Evolutionary conservation across 2,888 invertebrate species (phyloP).

Genomic region (Automeris io): DNA sequence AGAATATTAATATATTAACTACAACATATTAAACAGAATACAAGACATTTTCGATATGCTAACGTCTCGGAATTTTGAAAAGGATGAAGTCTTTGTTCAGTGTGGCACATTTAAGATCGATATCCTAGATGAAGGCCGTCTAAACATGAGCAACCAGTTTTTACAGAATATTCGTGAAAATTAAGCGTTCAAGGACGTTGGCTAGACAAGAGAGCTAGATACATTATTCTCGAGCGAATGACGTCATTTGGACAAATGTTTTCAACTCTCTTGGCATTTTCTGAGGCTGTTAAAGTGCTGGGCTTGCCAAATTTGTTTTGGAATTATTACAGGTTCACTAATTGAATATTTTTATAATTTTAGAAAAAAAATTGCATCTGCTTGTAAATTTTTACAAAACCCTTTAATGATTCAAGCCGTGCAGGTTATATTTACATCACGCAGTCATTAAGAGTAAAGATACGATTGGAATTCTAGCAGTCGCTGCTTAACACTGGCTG

Average conservation of each 20-base stretch:
- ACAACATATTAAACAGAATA: too few relatives aligned
- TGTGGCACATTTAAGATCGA: conserved; percentile 30
- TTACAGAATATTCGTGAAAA: conserved; percentile 9
- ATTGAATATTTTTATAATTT: background rate
- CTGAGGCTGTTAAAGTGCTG: background rate
- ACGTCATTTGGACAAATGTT: background rate
- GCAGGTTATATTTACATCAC: too few relatives aligned
- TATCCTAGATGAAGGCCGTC: conserved; percentile 23
- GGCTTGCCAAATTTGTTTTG: background rate
- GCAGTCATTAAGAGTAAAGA: too few relatives aligned
- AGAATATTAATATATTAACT: too few relatives aligned
- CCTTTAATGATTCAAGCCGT: too few relatives aligned
- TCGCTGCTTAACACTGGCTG: too few relatives aligned
- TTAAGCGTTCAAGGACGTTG: conserved; percentile 5
- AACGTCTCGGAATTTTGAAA: too few relatives aligned
- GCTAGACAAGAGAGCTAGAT: conserved; percentile 6
- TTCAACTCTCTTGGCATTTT: background rate
- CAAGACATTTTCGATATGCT: too few relatives aligned
- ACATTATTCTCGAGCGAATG: conserved; percentile 3
- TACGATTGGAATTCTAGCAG: too few relatives aligned
- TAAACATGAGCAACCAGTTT: conserved; percentile 22
- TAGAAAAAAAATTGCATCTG: too few relatives aligned
- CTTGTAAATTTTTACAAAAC: too few relatives aligned
- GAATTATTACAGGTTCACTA: background rate
- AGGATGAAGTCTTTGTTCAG: conserved; percentile 19